Conservation (phyloP, 2,888 invertebrate species). For the Sarcophaga subvicina region DNA sequence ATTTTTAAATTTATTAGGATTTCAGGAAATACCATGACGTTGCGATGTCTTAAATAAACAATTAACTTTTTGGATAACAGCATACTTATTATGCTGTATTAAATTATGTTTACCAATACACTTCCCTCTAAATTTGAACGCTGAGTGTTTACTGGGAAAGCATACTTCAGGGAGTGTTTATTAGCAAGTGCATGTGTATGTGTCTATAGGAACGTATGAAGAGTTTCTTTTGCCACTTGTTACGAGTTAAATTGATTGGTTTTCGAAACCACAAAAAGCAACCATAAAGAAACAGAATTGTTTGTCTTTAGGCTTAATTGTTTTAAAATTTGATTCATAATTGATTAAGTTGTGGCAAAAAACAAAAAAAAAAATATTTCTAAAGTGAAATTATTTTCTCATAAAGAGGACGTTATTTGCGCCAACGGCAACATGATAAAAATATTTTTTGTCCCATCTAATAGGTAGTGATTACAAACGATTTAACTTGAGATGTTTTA, state of each 20-base stretch:
- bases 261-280: constrained; percentile 25
- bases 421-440: too few species aligned
- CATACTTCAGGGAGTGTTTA: constrained; percentile 42
- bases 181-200: constrained; percentile 31
- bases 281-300: constrained; percentile 25
- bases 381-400: too few species aligned
- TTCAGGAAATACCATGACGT: too few species aligned
- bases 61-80: too few species aligned
- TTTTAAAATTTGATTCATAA: constrained; percentile 49
- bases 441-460: too few species aligned
- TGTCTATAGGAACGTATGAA: constrained; percentile 1
- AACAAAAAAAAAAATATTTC: background rate
- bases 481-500: too few species aligned
- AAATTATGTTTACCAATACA: too few species aligned
- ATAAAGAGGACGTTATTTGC: too few species aligned
- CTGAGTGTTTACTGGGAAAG: background rate
- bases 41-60: too few species aligned
- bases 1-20: too few species aligned
- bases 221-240: constrained; percentile 8
- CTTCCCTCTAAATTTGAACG: background rate
- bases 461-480: too few species aligned
- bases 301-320: constrained; percentile 55
- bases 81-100: too few species aligned
- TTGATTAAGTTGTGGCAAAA: constrained; percentile 34
- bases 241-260: constrained; percentile 59